phyloP scores from a whole-genome alignment of 2,113 vertebrate genomes.

The Caloenas nicobarica region DNA sequence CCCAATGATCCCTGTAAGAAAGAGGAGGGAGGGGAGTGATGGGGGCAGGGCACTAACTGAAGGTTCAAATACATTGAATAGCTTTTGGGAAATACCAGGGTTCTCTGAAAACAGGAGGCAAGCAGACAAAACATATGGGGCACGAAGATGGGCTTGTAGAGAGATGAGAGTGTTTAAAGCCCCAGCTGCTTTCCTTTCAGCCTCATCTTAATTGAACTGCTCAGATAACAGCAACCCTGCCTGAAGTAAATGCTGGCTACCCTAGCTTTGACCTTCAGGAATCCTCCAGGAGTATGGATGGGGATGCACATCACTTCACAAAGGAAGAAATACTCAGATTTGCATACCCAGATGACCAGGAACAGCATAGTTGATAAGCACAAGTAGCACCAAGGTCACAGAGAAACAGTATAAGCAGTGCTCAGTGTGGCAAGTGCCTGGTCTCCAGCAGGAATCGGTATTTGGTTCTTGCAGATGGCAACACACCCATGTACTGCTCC shows the following conservation, averaged over 20 bases:
- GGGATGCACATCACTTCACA: neutral
- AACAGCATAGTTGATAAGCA: neutral
- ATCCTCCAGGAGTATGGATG: neutral
- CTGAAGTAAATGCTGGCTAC: conserved; percentile 7
- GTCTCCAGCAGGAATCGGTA: neutral
- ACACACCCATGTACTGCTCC: neutral
- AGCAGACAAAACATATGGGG: neutral
- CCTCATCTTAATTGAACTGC: conserved; percentile 38
- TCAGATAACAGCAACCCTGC: conserved; percentile 19
- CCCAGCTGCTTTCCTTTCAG: conserved; percentile 21
- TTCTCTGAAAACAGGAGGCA: neutral
- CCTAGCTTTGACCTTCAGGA: conserved; percentile 41
- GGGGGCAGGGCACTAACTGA: neutral
- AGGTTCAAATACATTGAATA: neutral
- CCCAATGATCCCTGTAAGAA: neutral
- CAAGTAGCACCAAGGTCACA: neutral
- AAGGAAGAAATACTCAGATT: neutral
- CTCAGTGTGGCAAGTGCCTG: neutral
- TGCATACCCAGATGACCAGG: neutral
- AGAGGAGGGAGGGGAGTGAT: accelerated
- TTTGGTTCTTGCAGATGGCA: neutral
- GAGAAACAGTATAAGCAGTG: neutral
- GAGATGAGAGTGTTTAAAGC: conserved; percentile 8
- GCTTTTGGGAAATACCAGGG: neutral
- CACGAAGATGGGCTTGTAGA: neutral